Conservation (phyloP, 2,797 vertebrate species). For the Argentina silus region DNA sequence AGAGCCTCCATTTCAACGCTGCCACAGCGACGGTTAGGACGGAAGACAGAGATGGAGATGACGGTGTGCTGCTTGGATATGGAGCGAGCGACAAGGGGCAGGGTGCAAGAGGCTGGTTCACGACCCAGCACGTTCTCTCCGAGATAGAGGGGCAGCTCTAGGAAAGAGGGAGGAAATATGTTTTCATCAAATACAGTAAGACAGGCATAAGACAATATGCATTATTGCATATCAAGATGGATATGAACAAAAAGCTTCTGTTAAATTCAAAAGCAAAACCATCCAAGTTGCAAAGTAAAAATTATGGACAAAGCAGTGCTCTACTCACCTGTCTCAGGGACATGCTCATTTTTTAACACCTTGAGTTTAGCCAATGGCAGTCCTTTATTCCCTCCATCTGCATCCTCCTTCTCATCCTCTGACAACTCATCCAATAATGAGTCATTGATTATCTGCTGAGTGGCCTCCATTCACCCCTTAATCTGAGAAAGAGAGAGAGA, state of each 20-base stretch:
- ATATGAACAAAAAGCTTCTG: neutral
- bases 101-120: slow-evolving; percentile 76
- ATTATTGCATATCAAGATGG: neutral
- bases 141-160: slow-evolving; percentile 84
- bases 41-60: slow-evolving; percentile 76
- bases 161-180: neutral
- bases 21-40: slow-evolving; percentile 36
- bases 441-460: slow-evolving; percentile 77
- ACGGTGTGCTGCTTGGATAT: slow-evolving; percentile 86
- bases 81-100: slow-evolving; percentile 77
- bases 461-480: slow-evolving; percentile 74
- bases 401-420: slow-evolving; percentile 64
- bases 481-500: neutral
- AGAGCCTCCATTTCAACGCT: slow-evolving; percentile 70
- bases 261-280: neutral
- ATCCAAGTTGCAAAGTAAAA: neutral
- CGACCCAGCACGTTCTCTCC: slow-evolving; percentile 88
- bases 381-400: slow-evolving; percentile 29
- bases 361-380: slow-evolving; percentile 73
- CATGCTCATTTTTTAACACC: slow-evolving; percentile 75
- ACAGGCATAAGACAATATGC: too few relatives aligned
- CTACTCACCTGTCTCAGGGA: slow-evolving; percentile 75
- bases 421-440: slow-evolving; percentile 64
- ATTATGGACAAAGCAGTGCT: neutral
- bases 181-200: neutral